Base-by-base conservation (phyloP, 1,140 invertebrate species). In the Holcopasites calliopsidis region DNA sequence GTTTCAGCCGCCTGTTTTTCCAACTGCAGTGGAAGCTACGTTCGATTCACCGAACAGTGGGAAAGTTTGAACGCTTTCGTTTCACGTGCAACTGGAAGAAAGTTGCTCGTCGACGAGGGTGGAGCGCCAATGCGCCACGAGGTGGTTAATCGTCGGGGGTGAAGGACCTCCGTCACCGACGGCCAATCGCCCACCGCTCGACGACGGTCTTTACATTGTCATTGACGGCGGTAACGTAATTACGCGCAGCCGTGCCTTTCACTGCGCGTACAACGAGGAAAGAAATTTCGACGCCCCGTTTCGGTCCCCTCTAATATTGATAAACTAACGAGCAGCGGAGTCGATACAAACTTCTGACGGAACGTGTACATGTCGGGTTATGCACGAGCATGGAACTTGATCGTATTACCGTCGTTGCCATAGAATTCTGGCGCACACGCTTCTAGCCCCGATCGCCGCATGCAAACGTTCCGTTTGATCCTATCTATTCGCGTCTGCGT, bases 321-420 rank as follows among this genome's bases (percentile, higher is more conserved):
- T 26, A 28, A 61, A 38, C 26, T 49, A 52, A 52, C 50, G 4
- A 38, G 33, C 50, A 42, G 21, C 1, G 18, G 10, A 6, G 26
- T 0, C n/a, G n/a, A n/a, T n/a, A n/a, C n/a, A n/a, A 23, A 31
- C 26, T 40, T 40, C 21, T 26, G 8, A 16, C 10, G 13, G 28
- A 18, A 10, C 2, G 8, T 23, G 18, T n/a, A 10, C 8, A 21
- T 3, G 6, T 1, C 23, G 26, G 2, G 11, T 58, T 47, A 58
- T 35, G 40, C 38, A 33, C 50, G 26, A 61, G 23, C 49, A 42
- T 31, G 6, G 23, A 66, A 58, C 73, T 61, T 81, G 81, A 71
- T 73, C 78, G 78, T 42, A 76, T 81, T 76, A 75, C 42, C 60
- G 21, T 58, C 61, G 77, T 80, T 81, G 40, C 42, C 57, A 71